These are phyloP conservation scores for Hemicentrotus pulcherrimus DNA, from an alignment of 35 echinoderm and acorn worm genomes.

Conservation along the genomic window DNA sequence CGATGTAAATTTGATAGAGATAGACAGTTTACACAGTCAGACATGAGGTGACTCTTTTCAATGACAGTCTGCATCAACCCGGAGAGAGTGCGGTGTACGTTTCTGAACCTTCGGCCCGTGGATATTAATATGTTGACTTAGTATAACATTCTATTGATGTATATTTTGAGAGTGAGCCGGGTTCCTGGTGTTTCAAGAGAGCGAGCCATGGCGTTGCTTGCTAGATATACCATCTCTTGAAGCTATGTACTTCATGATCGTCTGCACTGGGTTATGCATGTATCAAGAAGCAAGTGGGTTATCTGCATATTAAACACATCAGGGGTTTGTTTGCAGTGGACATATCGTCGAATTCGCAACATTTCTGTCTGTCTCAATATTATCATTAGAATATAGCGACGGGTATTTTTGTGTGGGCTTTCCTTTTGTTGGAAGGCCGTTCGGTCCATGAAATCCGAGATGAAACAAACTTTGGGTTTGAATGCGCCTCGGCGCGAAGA, in stretches of 20 bases:
- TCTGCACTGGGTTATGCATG: neutral
- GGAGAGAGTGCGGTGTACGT: slow-evolving; percentile 22
- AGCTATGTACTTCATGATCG: neutral
- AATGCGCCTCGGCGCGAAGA: slow-evolving; percentile 32
- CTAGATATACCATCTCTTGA: neutral
- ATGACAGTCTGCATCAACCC: neutral
- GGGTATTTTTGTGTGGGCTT: slow-evolving; percentile 6
- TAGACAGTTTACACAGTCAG: slow-evolving; percentile 3
- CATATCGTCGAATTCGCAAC: slow-evolving; percentile 42
- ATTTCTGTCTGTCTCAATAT: slow-evolving; percentile 50
- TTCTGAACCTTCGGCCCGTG: neutral
- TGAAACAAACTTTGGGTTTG: slow-evolving; percentile 49
- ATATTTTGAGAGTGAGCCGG: slow-evolving; percentile 5
- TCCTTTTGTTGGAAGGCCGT: neutral
- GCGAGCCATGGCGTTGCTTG: neutral
- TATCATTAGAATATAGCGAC: slow-evolving; percentile 43
- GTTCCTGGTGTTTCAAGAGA: neutral
- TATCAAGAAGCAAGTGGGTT: slow-evolving; percentile 11
- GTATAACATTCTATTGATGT: slow-evolving; percentile 53
- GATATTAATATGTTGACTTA: slow-evolving; percentile 53
- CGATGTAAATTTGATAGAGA: neutral
- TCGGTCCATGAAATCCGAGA: slow-evolving; percentile 39
- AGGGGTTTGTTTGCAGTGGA: neutral
- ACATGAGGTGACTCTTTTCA: neutral
- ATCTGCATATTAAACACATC: slow-evolving; percentile 21